Conservation (phyloP, 2,113 vertebrate species). For the Silurus glanis region DNA sequence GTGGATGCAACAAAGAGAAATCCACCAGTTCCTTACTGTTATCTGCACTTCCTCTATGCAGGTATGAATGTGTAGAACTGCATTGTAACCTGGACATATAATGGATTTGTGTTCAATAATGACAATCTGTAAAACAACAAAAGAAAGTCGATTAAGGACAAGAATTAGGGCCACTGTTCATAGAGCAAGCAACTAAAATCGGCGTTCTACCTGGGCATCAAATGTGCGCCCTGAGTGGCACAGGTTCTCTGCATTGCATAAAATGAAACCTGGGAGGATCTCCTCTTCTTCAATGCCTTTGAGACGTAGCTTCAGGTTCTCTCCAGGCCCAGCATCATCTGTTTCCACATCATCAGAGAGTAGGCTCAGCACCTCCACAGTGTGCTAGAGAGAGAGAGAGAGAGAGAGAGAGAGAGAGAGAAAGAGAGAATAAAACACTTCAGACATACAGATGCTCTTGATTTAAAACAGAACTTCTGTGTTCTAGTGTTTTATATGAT, state of each 20-base stretch:
- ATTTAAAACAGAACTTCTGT: not conserved
- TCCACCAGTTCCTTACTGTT: slow-evolving; percentile 78
- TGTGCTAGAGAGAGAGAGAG: slow-evolving; percentile 78
- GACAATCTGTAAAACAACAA: slow-evolving; percentile 82
- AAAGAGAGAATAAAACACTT: not conserved
- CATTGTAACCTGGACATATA: slow-evolving; percentile 98
- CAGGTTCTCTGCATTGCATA: slow-evolving; percentile 94
- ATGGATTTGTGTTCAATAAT: slow-evolving; percentile 99
- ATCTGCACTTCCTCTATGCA: slow-evolving; percentile 99
- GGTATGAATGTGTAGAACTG: slow-evolving; percentile 98
- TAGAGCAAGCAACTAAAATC: not conserved
- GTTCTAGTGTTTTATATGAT: not conserved
- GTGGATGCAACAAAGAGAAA: not conserved
- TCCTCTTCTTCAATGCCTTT: slow-evolving; percentile 99
- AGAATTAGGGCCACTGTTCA: not conserved
- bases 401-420: accelerated
- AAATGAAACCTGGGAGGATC: slow-evolving; percentile 97
- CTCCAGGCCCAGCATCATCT: slow-evolving; percentile 89
- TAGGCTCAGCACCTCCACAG: slow-evolving; percentile 94
- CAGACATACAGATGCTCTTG: not conserved
- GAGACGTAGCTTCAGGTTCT: slow-evolving; percentile 96
- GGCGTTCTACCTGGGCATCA: slow-evolving; percentile 87
- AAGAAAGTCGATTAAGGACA: not conserved
- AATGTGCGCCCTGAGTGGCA: slow-evolving; percentile 98
- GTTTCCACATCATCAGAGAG: slow-evolving; percentile 98